These are phyloP conservation scores for Eulemur rufifrons DNA, from an alignment of 2,113 vertebrate genomes.

Conservation along the genomic window DNA sequence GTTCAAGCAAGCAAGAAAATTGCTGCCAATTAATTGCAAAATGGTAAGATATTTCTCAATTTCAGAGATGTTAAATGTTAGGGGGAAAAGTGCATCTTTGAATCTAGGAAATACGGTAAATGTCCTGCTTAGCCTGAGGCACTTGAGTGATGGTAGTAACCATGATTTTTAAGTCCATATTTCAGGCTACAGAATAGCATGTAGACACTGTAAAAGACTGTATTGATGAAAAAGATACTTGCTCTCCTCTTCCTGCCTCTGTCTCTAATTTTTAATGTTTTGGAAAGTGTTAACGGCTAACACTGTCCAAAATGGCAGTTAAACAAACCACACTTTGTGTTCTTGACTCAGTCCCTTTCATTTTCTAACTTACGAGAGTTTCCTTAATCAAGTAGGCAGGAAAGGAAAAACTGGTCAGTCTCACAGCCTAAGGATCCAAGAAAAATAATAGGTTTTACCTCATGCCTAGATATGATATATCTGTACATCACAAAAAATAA, in stretches of 20 bases:
- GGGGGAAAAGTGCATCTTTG: background rate
- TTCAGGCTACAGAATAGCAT: background rate
- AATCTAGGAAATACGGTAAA: background rate
- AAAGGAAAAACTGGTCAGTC: background rate
- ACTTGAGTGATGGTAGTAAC: background rate
- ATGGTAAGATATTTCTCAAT: background rate
- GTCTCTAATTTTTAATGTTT: background rate
- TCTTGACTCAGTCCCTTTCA: background rate
- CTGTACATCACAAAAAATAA: background rate
- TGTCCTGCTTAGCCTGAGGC: background rate
- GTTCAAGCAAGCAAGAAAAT: background rate
- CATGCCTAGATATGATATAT: background rate
- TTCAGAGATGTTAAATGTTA: background rate
- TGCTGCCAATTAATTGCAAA: constrained; percentile 3
- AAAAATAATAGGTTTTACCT: background rate
- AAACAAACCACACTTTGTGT: background rate
- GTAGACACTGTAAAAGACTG: background rate
- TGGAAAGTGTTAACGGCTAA: background rate
- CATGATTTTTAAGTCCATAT: background rate
- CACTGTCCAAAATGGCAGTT: background rate
- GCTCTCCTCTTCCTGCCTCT: background rate
- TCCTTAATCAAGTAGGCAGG: background rate
- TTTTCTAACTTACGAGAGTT: background rate
- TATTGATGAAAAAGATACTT: background rate
- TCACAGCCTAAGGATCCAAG: background rate